phyloP scores from a whole-genome alignment of 2,797 vertebrate genomes.

The Hephaestus fuliginosus region DNA sequence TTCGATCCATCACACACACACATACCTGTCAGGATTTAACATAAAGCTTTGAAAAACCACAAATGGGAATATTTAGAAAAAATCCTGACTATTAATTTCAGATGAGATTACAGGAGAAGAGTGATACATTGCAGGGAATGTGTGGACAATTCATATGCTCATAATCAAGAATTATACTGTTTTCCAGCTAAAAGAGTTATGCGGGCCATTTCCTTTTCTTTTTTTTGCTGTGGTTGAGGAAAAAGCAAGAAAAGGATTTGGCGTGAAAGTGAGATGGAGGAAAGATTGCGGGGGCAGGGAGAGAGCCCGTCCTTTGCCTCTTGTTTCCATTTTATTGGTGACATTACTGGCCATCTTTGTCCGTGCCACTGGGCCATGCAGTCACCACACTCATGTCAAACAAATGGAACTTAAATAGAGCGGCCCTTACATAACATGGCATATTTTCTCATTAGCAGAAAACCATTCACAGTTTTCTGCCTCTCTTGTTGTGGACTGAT shows the following conservation, averaged over 20 bases:
- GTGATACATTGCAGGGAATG: neutral
- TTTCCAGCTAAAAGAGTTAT: conserved; percentile 1
- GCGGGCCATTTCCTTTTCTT: too few relatives aligned
- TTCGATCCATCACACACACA: conserved; percentile 8
- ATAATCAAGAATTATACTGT: neutral
- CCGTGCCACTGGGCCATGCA: conserved; percentile 56
- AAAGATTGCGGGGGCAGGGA: conserved; percentile 22
- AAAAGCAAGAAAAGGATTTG: conserved; percentile 9
- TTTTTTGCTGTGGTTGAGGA: neutral
- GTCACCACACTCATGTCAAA: conserved; percentile 70
- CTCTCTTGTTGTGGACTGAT: conserved; percentile 65
- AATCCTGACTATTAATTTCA: neutral
- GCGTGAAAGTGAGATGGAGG: neutral
- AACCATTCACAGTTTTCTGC: conserved; percentile 61
- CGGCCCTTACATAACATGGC: conserved; percentile 72
- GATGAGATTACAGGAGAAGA: neutral
- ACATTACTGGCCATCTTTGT: conserved; percentile 45
- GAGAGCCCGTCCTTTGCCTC: conserved; percentile 24
- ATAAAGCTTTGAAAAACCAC: conserved; percentile 1
- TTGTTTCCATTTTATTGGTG: conserved; percentile 39
- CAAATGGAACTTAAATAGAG: conserved; percentile 76
- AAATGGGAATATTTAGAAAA: conserved; percentile 5
- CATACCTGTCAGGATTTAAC: conserved; percentile 22
- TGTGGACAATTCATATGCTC: neutral
- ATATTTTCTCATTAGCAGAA: conserved; percentile 78